Percentiles rank a stretch among this genome's conserved stretches.
Evolutionary conservation across 2,113 vertebrate genomes (phyloP).

Genomic region (Petroica traversi): DNA sequence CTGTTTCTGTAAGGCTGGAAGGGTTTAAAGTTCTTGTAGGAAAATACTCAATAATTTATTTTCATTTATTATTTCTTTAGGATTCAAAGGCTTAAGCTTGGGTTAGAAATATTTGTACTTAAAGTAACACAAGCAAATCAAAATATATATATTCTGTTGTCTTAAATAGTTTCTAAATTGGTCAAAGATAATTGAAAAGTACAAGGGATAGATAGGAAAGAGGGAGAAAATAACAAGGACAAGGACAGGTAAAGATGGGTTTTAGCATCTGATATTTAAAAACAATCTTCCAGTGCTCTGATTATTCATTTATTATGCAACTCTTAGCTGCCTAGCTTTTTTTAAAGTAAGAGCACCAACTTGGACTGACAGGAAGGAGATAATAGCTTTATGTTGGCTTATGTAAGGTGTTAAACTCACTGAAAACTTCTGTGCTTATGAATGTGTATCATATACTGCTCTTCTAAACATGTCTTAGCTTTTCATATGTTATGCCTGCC

Average conservation of each 20-base stretch:
- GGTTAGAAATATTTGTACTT: background rate
- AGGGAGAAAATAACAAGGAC: background rate
- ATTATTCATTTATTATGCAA: background rate
- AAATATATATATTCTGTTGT: background rate
- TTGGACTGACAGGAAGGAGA: background rate
- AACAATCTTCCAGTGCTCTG: background rate
- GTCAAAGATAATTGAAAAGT: background rate
- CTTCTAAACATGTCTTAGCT: background rate
- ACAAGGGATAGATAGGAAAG: background rate
- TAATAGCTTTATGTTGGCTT: background rate
- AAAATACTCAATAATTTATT: background rate
- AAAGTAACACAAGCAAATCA: background rate
- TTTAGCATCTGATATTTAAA: background rate
- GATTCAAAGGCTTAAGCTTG: background rate
- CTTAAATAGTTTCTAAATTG: background rate
- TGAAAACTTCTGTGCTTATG: background rate
- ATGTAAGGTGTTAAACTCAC: background rate
- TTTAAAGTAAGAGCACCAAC: background rate
- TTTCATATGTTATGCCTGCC: background rate
- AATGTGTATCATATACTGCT: accelerated
- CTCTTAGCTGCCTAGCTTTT: background rate
- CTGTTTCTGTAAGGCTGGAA: background rate
- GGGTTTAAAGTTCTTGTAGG: background rate
- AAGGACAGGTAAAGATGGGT: background rate
- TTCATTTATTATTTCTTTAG: background rate